Percentiles rank a stretch among this genome's conserved stretches.
Evolutionary conservation across 30 jellyfish, hydroid and myxozoan genomes (phyloP).

Genomic region (Nemopilema nomurai): DNA sequence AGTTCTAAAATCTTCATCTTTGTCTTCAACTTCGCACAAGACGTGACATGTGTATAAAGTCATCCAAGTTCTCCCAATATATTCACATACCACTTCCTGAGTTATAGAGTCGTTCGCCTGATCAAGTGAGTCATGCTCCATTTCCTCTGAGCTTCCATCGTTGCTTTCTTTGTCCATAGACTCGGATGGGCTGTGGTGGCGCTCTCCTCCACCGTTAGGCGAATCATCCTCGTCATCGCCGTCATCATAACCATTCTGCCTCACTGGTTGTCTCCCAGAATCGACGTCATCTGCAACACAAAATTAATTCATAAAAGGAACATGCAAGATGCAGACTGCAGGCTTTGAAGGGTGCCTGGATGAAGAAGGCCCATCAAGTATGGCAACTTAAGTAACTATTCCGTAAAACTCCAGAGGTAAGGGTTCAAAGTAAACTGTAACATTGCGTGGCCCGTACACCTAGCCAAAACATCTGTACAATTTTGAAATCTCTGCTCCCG

Average conservation of each 20-base stretch:
- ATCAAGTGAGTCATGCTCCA: slow-evolving; percentile 24
- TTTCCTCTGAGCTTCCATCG: slow-evolving; percentile 2
- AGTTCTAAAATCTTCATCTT: too few relatives aligned
- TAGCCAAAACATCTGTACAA: too few relatives aligned
- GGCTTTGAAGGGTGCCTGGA: too few relatives aligned
- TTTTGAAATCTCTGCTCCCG: too few relatives aligned
- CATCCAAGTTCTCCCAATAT: background rate
- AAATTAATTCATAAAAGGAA: background rate
- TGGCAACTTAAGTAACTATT: too few relatives aligned
- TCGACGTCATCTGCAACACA: slow-evolving; percentile 18
- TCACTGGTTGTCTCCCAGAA: background rate
- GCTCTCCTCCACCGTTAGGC: too few relatives aligned
- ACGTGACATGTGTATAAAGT: too few relatives aligned
- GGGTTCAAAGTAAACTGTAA: too few relatives aligned
- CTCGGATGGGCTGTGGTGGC: too few relatives aligned
- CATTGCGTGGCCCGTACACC: too few relatives aligned
- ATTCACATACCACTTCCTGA: slow-evolving; percentile 41
- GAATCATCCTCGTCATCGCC: background rate
- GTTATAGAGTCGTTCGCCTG: slow-evolving; percentile 28
- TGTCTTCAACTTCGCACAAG: background rate
- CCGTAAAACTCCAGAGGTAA: too few relatives aligned
- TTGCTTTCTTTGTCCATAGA: slow-evolving; percentile 11
- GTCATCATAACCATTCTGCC: slow-evolving; percentile 8
- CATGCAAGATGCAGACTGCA: background rate
- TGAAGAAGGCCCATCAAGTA: too few relatives aligned